Evolutionary conservation across 2,797 vertebrate species (phyloP).

Genomic region (Molossus alvarezi): DNA sequence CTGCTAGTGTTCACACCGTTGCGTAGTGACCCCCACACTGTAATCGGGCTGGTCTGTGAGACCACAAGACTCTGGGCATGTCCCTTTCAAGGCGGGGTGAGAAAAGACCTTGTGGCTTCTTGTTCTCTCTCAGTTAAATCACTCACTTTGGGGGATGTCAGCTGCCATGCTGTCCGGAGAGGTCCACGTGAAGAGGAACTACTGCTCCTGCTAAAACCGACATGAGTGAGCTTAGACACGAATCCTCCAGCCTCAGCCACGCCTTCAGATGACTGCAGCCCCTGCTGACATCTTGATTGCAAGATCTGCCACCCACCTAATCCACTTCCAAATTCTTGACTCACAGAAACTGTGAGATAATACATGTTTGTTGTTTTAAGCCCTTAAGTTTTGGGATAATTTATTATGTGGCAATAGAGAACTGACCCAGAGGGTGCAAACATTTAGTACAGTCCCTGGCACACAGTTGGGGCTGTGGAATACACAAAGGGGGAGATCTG

Average conservation of each 20-base stretch:
- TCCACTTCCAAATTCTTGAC: not conserved
- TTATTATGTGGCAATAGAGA: not conserved
- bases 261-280: not conserved
- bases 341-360: not conserved
- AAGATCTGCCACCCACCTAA: not conserved
- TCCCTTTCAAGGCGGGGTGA: constrained; percentile 1
- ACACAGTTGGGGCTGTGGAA: not conserved
- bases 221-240: not conserved
- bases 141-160: not conserved
- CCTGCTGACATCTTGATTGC: not conserved
- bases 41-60: not conserved
- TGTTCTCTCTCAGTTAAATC: constrained; percentile 3
- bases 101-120: constrained; percentile 3
- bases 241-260: not conserved
- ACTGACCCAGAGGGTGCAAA: not conserved
- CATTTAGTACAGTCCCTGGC: not conserved
- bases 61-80: not conserved
- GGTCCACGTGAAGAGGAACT: not conserved
- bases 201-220: not conserved
- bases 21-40: not conserved
- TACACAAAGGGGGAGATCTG: too few relatives aligned
- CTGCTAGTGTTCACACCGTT: not conserved
- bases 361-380: not conserved
- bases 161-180: not conserved
- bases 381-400: not conserved